These are phyloP conservation scores for Microplitis deprimator DNA, from an alignment of 2,888 invertebrate genomes.

Conservation along the genomic window DNA sequence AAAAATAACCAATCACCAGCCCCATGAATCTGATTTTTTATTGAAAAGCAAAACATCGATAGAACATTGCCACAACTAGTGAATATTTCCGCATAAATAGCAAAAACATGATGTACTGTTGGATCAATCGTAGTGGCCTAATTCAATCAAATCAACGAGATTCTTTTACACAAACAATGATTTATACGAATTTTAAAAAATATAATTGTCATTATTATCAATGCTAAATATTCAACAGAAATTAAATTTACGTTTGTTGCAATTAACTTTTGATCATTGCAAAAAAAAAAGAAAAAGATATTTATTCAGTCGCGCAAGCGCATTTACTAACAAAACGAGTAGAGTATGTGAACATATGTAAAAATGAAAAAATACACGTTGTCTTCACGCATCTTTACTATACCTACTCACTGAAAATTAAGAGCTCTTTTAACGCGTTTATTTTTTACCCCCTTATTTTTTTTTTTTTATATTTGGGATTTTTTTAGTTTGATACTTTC, in stretches of 20 bases:
- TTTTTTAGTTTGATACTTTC: not conserved
- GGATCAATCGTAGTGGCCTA: conserved; percentile 33
- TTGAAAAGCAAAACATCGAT: conserved; percentile 9
- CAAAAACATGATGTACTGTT: conserved; percentile 8
- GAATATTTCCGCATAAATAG: conserved; percentile 23
- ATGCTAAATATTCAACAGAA: not conserved
- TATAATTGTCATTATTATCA: not conserved
- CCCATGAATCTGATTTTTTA: not conserved
- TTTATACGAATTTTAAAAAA: not conserved
- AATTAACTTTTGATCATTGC: not conserved
- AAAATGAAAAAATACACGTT: conserved; percentile 13
- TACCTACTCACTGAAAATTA: not conserved
- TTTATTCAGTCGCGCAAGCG: conserved; percentile 19
- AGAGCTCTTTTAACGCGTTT: conserved; percentile 23
- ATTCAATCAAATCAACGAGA: not conserved
- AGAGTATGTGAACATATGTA: conserved; percentile 20
- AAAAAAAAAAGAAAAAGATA: conserved; percentile 17
- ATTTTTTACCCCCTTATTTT: conserved; percentile 34
- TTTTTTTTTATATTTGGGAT: conserved; percentile 27
- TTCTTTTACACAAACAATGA: not conserved
- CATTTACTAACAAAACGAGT: conserved; percentile 9
- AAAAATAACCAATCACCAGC: not conserved
- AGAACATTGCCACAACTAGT: conserved; percentile 5
- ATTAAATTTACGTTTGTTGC: conserved; percentile 10
- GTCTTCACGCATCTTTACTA: conserved; percentile 22